Evolutionary conservation across 1,140 invertebrate genomes (phyloP).

Genomic region (Melipona quadrifasciata): DNA sequence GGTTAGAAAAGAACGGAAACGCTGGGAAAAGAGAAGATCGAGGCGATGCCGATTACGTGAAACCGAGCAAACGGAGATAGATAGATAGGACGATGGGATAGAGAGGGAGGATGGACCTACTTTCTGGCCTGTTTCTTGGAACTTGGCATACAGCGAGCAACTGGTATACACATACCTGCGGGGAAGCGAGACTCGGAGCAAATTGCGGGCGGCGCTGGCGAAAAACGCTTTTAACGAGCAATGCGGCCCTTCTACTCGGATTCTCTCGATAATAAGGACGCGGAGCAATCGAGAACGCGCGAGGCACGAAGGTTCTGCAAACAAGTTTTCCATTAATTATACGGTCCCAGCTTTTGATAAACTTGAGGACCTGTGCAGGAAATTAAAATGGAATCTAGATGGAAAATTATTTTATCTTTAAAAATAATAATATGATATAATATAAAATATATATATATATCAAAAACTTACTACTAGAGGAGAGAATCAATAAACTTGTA

Average conservation of each 20-base stretch:
- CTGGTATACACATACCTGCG: conserved; percentile 50
- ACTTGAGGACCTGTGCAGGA: too few species aligned
- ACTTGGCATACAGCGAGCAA: conserved; percentile 60
- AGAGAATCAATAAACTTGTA: too few species aligned
- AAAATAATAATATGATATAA: too few species aligned
- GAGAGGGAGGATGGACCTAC: conserved; percentile 40
- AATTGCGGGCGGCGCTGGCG: conserved; percentile 67
- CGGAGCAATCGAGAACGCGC: conserved; percentile 2
- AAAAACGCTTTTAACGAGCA: conserved; percentile 72
- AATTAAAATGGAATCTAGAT: too few species aligned
- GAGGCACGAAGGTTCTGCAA: background rate
- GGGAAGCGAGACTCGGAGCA: conserved; percentile 56
- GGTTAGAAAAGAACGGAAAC: conserved; percentile 39
- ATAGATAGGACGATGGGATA: background rate
- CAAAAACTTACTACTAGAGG: too few species aligned
- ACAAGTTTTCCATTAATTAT: conserved; percentile 6
- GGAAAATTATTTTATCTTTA: too few species aligned
- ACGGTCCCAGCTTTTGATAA: too few species aligned
- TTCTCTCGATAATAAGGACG: conserved; percentile 45
- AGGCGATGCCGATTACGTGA: conserved; percentile 28
- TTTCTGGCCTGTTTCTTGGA: conserved; percentile 70
- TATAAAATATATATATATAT: too few species aligned
- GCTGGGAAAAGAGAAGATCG: conserved; percentile 15
- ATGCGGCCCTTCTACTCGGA: conserved; percentile 50
- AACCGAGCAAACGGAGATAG: conserved; percentile 33